Evolutionary conservation across 1,140 invertebrate genomes (phyloP).

Genomic region (Drosophila takahashii): DNA sequence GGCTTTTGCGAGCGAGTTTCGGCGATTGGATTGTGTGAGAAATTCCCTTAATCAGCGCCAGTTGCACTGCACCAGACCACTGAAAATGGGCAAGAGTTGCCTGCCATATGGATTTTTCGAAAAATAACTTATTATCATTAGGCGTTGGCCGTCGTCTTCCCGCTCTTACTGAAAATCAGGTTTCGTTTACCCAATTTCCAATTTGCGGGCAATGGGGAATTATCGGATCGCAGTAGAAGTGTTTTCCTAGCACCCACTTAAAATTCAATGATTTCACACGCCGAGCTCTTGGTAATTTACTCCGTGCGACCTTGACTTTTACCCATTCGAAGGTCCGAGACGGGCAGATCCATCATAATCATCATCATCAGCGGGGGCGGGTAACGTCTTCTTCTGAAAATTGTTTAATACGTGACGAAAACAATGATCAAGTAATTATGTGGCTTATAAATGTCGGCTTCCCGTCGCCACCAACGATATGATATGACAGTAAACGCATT

Average conservation of each 20-base stretch:
- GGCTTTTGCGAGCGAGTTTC: conserved; percentile 43
- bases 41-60: conserved; percentile 78
- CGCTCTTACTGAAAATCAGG: neutral
- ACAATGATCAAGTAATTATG: conserved; percentile 70
- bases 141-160: conserved; percentile 40
- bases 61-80: conserved; percentile 52
- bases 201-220: conserved; percentile 27
- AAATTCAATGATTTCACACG: conserved; percentile 40
- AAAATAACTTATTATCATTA: conserved; percentile 58
- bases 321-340: conserved; percentile 19
- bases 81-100: conserved; percentile 48
- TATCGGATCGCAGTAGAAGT: conserved; percentile 14
- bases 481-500: conserved; percentile 40
- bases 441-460: conserved; percentile 43
- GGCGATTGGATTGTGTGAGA: conserved; percentile 62
- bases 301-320: conserved; percentile 65
- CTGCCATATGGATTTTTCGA: conserved; percentile 9
- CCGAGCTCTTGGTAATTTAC: conserved; percentile 6
- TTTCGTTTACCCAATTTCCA: conserved; percentile 35
- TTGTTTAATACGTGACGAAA: conserved; percentile 62
- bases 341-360: conserved; percentile 22
- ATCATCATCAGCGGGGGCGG: conserved; percentile 10
- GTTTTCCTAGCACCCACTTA: conserved; percentile 29
- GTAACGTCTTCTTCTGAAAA: conserved; percentile 41
- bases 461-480: conserved; percentile 18